Percentiles rank a stretch among this genome's conserved stretches.
phyloP scores from a whole-genome alignment of 1,140 invertebrate genomes.

The Nomia melanderi region DNA sequence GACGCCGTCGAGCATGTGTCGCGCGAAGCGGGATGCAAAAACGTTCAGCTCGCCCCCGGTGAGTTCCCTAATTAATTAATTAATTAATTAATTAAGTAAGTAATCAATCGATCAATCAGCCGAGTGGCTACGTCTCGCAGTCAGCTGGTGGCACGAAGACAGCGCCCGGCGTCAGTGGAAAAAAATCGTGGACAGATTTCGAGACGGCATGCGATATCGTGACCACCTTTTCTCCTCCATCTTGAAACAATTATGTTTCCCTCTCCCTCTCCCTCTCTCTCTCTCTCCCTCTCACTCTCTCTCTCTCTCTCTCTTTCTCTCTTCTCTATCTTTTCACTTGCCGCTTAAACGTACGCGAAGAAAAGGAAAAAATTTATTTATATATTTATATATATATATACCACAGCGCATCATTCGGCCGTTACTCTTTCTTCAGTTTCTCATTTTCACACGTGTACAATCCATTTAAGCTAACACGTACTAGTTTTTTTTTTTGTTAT shows the following conservation, averaged over 20 bases:
- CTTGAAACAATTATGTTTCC: too few species aligned
- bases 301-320: too few species aligned
- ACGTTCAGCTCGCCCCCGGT: constrained; percentile 33
- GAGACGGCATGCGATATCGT: constrained; percentile 62
- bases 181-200: constrained; percentile 71
- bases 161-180: constrained; percentile 70
- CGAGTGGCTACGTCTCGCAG: constrained; percentile 14
- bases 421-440: constrained; percentile 6
- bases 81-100: constrained; percentile 47
- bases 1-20: neutral
- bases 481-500: too few species aligned
- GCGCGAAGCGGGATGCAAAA: constrained; percentile 15
- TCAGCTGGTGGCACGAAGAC: constrained; percentile 16
- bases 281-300: too few species aligned
- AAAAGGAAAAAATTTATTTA: constrained; percentile 8
- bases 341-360: constrained; percentile 1
- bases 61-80: constrained; percentile 52
- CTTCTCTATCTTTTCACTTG: neutral
- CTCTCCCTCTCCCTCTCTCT: too few species aligned
- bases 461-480: constrained; percentile 72
- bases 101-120: constrained; percentile 41
- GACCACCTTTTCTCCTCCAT: constrained; percentile 20
- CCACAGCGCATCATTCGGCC: neutral
- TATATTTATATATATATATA: too few species aligned
- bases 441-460: constrained; percentile 44